Percentiles rank a stretch among this genome's conserved stretches.
Evolutionary conservation across 2,113 vertebrate genomes (phyloP).

Genomic region (Saccopteryx leptura): DNA sequence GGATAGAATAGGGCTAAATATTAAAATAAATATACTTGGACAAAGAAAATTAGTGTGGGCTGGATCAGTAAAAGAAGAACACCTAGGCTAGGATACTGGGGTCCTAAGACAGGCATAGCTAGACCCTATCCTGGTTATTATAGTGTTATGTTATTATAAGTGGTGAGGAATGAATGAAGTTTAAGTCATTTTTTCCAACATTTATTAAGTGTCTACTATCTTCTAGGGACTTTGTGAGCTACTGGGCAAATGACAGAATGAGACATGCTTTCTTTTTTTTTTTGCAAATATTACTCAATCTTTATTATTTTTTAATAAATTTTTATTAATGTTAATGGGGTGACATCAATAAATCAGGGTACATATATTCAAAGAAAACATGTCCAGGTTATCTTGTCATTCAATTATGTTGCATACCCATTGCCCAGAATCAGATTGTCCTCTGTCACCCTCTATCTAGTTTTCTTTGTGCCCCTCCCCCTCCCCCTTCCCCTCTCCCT

Average conservation of each 20-base stretch:
- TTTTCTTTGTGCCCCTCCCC: too few species aligned
- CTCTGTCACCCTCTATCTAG: too few species aligned
- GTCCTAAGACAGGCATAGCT: neutral
- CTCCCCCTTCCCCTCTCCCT: too few species aligned
- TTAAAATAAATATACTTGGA: neutral
- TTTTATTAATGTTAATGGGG: too few species aligned
- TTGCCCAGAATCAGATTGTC: too few species aligned
- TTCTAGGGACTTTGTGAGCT: neutral
- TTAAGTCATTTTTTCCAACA: neutral
- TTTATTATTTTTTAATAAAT: too few species aligned
- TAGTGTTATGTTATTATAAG: neutral
- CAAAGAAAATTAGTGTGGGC: neutral
- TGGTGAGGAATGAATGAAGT: neutral
- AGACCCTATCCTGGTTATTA: neutral
- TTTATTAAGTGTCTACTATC: slow-evolving; percentile 8
- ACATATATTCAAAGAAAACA: too few species aligned
- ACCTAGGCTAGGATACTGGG: too few species aligned
- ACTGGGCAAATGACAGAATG: neutral
- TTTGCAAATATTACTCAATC: too few species aligned
- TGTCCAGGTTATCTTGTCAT: too few species aligned
- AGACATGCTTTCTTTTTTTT: neutral
- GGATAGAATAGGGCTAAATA: neutral
- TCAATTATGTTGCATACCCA: too few species aligned
- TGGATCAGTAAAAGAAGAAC: neutral
- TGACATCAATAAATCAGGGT: too few species aligned